Percentiles rank a stretch among this genome's conserved stretches.
These are phyloP conservation scores for Pheosia tremula DNA, from an alignment of 2,888 invertebrate genomes.

Conservation along the genomic window DNA sequence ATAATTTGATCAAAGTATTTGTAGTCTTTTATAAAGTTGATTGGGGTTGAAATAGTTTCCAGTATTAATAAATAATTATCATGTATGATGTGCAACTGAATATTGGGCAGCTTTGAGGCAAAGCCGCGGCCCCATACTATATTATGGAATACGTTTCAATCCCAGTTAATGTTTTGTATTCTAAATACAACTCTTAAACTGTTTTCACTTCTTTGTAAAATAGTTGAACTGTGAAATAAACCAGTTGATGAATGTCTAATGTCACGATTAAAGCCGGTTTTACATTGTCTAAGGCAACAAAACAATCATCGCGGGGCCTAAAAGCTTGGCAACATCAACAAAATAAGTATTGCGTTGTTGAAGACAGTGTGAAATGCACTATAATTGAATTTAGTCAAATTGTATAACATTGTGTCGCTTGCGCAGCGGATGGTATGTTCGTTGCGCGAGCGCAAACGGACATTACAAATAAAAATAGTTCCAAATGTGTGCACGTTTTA, in stretches of 20 bases:
- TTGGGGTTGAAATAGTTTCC: conserved; percentile 43
- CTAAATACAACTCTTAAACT: conserved; percentile 57
- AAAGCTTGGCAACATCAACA: too few species aligned
- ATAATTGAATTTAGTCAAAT: conserved; percentile 22
- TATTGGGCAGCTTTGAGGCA: not conserved
- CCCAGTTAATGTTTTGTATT: conserved; percentile 57
- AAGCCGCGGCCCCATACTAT: not conserved
- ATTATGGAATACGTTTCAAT: conserved; percentile 36
- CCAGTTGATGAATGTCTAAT: conserved; percentile 23
- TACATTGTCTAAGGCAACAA: conserved; percentile 25
- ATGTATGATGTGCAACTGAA: conserved; percentile 3
- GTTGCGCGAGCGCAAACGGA: conserved; percentile 24
- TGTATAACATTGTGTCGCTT: conserved; percentile 14
- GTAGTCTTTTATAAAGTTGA: conserved; percentile 69
- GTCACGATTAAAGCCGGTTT: conserved; percentile 15
- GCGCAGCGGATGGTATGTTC: conserved; percentile 19
- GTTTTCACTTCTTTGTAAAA: conserved; percentile 60
- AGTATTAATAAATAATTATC: conserved; percentile 7
- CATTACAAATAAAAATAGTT: conserved; percentile 47
- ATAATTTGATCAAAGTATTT: conserved; percentile 61
- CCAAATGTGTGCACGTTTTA: conserved; percentile 29
- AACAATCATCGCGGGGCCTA: not conserved
- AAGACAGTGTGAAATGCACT: conserved; percentile 30
- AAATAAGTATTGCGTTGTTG: not conserved
- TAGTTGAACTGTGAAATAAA: conserved; percentile 34